Evolutionary conservation across 2,888 invertebrate species (phyloP).

Genomic region (Agrenia bidenticulata): DNA sequence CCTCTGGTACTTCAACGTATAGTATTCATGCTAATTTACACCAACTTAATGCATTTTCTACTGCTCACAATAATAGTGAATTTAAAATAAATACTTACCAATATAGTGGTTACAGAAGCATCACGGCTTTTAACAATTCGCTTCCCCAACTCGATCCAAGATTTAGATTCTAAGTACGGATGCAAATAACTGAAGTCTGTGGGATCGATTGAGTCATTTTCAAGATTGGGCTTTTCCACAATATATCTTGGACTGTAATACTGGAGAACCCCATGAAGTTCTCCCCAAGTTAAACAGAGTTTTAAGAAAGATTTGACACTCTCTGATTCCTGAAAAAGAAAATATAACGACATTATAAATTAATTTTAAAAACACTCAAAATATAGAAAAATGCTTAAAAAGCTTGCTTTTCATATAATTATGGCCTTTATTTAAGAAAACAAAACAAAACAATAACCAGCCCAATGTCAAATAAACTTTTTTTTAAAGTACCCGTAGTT

Average conservation of each 20-base stretch:
- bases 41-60: too few relatives aligned
- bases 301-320: conserved; percentile 38
- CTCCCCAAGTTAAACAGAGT: conserved; percentile 39
- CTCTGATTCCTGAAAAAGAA: conserved; percentile 34
- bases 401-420: too few relatives aligned
- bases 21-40: too few relatives aligned
- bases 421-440: too few relatives aligned
- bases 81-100: neutral
- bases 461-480: too few relatives aligned
- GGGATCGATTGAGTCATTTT: neutral
- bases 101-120: neutral
- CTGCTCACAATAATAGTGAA: too few relatives aligned
- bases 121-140: neutral
- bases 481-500: too few relatives aligned
- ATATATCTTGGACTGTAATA: conserved; percentile 39
- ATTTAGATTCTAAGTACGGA: conserved; percentile 27
- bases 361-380: too few relatives aligned
- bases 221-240: neutral
- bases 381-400: too few relatives aligned
- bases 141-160: conserved; percentile 27
- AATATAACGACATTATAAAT: too few relatives aligned
- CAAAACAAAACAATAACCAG: too few relatives aligned
- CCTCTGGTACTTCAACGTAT: too few relatives aligned
- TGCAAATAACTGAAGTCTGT: conserved; percentile 32
- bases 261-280: conserved; percentile 41